Conservation (phyloP, 2,113 vertebrate species). For the Pachycephala philippinensis region DNA sequence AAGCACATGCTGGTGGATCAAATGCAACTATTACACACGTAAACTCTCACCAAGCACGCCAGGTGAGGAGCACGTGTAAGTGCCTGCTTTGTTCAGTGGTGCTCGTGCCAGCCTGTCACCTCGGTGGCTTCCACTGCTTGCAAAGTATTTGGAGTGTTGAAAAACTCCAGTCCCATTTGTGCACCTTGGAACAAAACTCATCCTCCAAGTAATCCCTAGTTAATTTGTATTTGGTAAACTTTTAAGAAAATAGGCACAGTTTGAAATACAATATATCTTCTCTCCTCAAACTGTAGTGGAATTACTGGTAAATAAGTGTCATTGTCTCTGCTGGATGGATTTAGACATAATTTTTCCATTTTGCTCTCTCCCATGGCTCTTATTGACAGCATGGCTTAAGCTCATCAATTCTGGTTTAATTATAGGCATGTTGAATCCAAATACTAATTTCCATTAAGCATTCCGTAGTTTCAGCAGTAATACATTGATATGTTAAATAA, state of each 20-base stretch:
- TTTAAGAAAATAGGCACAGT: neutral
- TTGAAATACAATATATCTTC: neutral
- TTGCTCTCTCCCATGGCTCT: neutral
- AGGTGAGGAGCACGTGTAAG: neutral
- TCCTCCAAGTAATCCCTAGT: neutral
- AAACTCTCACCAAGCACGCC: accelerated
- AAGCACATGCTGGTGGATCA: neutral
- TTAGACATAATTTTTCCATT: neutral
- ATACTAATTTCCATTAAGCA: neutral
- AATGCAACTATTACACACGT: neutral
- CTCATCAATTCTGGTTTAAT: neutral
- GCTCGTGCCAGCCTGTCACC: neutral
- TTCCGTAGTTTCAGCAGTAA: neutral
- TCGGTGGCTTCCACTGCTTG: neutral
- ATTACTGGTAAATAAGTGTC: neutral
- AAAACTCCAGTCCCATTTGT: neutral
- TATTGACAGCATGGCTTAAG: neutral
- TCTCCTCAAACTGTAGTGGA: neutral
- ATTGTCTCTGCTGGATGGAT: neutral
- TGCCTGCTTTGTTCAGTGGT: neutral
- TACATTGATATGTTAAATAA: neutral
- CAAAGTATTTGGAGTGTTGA: neutral
- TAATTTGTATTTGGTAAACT: neutral
- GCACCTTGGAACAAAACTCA: neutral
- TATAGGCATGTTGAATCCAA: neutral